Evolutionary conservation across 2,888 invertebrate species (phyloP).

Genomic region (Dasysyrphus tricinctus): DNA sequence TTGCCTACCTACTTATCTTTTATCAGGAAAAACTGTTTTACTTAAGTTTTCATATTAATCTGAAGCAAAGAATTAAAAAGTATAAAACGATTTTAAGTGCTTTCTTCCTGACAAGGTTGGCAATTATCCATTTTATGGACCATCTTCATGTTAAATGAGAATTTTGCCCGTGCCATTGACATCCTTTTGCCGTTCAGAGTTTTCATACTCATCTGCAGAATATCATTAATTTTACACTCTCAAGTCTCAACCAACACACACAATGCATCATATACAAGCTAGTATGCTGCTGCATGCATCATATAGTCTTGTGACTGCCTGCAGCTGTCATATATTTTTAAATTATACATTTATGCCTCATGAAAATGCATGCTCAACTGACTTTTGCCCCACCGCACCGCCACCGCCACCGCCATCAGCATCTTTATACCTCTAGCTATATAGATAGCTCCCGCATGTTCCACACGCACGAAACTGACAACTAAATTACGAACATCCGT

Average conservation of each 20-base stretch:
- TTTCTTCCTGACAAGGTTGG: slow-evolving; percentile 3
- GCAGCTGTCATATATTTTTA: slow-evolving; percentile 29
- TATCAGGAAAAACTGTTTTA: neutral
- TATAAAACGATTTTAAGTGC: neutral
- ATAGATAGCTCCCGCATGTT: neutral
- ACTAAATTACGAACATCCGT: slow-evolving; percentile 24
- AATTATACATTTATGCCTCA: slow-evolving; percentile 38
- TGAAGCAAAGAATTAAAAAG: neutral
- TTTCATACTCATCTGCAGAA: slow-evolving; percentile 20
- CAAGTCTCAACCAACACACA: neutral
- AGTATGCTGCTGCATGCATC: neutral
- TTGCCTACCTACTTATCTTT: neutral
- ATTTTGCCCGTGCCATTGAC: slow-evolving; percentile 16
- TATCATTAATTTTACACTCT: slow-evolving; percentile 29
- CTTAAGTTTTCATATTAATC: neutral
- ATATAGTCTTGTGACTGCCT: neutral
- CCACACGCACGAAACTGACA: slow-evolving; percentile 30
- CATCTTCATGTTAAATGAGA: slow-evolving; percentile 20
- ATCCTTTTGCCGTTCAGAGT: neutral
- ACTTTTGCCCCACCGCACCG: neutral
- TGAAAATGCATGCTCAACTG: slow-evolving; percentile 30
- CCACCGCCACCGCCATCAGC: neutral
- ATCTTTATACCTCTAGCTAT: neutral
- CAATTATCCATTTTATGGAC: slow-evolving; percentile 22
- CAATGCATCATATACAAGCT: neutral